Conservation (phyloP, 2,888 invertebrate species). For the Steinernema carpocapsae region DNA sequence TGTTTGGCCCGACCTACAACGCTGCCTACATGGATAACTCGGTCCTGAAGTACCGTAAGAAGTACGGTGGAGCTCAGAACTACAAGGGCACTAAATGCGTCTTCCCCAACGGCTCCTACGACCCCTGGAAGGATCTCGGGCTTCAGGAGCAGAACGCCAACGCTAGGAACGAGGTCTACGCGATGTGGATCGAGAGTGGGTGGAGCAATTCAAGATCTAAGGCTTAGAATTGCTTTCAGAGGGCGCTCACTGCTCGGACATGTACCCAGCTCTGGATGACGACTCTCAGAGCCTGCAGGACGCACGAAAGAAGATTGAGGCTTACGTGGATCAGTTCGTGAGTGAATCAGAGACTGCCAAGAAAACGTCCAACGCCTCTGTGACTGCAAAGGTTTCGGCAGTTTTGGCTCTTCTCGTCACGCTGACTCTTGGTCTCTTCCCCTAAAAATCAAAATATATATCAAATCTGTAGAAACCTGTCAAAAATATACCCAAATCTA, state of each 20-base stretch:
- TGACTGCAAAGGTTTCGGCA: neutral
- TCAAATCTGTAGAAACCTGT: no score
- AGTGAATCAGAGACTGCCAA: neutral
- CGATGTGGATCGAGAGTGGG: conserved; percentile 18
- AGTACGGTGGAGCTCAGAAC: conserved; percentile 25
- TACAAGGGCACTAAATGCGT: conserved; percentile 26
- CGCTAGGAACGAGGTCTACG: conserved; percentile 21
- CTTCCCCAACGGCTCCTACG: conserved; percentile 54
- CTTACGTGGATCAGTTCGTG: conserved; percentile 2
- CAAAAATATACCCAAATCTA: no score
- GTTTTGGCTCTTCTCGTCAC: neutral
- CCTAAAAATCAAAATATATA: no score
- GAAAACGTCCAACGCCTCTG: neutral
- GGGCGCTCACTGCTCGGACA: conserved; percentile 40
- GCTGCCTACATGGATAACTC: conserved; percentile 40
- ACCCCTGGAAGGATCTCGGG: conserved; percentile 56
- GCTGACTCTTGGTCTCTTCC: no score
- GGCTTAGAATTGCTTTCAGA: conserved; percentile 22
- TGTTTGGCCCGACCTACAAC: conserved; percentile 49
- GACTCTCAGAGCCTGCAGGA: conserved; percentile 29
- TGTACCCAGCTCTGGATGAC: conserved; percentile 33
- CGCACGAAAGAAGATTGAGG: conserved; percentile 29
- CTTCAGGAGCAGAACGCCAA: conserved; percentile 38
- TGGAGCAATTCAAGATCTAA: neutral
- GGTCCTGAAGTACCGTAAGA: conserved; percentile 35